Base-by-base conservation (phyloP, 1,140 invertebrate genomes). In the Drosophila malerkotliana region DNA sequence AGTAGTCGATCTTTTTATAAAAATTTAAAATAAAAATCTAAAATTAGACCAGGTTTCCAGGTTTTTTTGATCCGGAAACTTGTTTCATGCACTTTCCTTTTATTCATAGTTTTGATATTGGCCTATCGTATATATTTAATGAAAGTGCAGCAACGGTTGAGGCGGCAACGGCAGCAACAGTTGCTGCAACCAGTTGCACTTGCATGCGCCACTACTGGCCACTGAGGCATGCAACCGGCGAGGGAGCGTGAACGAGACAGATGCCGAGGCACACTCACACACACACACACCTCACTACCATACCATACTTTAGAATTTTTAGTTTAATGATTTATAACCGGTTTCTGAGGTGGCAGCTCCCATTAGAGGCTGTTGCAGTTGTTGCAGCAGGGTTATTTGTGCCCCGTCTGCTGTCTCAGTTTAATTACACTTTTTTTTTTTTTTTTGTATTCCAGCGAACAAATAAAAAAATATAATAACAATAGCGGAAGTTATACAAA, bases 401-500 rank as follows among this genome's bases (percentile, higher is more conserved):
- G 60, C 71, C 60, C 77, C 60, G 53, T 21, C 37, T 21, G 64
- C 37, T 21, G 64, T 68, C 56, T 75, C 62, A 63, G 82, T 87
- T 85, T 85, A 85, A 85, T 85, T 87, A 82, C 82, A 81, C 68
- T 77, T 77, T 77, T 79, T 62, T 76, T 56, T 54, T 21, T 21
- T 3, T 21, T 21, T 3, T 72, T 77, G 18, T 77, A 73, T 61
- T 76, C 56, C 61, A 45, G 64, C 54, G 53, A 64, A 74, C 37
- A 15, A 49, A 61, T 58, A 75, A 59, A 71, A 68, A 77, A 69
- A 64, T 71, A 66, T 77, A 74, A 79, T 72, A 71, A 74, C 68
- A 80, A 76, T 77, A 87, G 82, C 81, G 81, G 81, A 85, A 87
- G 82, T 85, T 78, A 76, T 82, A 85, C 78, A 85, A 87, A 87